Conservation (phyloP, 2,797 vertebrate genomes). For the Erpetoichthys calabaricus region DNA sequence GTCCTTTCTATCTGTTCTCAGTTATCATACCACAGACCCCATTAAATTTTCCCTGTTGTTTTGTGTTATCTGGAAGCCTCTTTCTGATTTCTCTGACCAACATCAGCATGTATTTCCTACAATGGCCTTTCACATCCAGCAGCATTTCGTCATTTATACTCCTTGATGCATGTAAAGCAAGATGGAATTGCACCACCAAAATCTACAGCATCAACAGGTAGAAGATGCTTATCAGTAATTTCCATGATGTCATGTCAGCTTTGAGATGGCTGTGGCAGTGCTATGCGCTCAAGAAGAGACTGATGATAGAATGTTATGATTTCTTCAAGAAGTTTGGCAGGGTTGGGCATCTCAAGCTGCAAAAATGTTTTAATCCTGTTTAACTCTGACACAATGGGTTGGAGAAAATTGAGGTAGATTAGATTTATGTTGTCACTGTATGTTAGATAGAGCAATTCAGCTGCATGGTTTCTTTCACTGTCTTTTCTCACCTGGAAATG, state of each 20-base stretch:
- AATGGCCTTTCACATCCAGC: slow-evolving; percentile 9
- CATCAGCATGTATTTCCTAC: slow-evolving; percentile 7
- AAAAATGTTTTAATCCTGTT: slow-evolving; percentile 1
- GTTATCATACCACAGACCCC: too few species aligned
- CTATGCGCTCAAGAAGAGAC: slow-evolving; percentile 6
- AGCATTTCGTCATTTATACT: slow-evolving; percentile 3
- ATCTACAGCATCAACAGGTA: slow-evolving; percentile 12
- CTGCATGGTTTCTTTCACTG: slow-evolving; percentile 7
- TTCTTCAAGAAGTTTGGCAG: too few species aligned
- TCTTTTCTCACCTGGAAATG: slow-evolving; percentile 13
- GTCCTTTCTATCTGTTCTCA: too few species aligned
- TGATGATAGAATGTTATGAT: too few species aligned
- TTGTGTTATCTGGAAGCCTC: slow-evolving; percentile 9
- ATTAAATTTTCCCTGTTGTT: too few species aligned
- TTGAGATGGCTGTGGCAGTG: slow-evolving; percentile 6
- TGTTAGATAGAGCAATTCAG: slow-evolving; percentile 8
- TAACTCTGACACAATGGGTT: slow-evolving; percentile 7
- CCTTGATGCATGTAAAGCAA: slow-evolving; percentile 8
- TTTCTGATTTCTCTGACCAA: slow-evolving; percentile 4
- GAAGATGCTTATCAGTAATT: slow-evolving; percentile 12
- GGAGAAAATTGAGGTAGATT: slow-evolving; percentile 9
- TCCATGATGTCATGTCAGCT: slow-evolving; percentile 11
- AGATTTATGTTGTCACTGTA: slow-evolving; percentile 8
- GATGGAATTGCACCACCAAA: slow-evolving; percentile 13
- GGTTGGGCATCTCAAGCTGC: slow-evolving; percentile 2